Base-by-base conservation (phyloP, 2,888 invertebrate species). In the Diadegma fenestrale region DNA sequence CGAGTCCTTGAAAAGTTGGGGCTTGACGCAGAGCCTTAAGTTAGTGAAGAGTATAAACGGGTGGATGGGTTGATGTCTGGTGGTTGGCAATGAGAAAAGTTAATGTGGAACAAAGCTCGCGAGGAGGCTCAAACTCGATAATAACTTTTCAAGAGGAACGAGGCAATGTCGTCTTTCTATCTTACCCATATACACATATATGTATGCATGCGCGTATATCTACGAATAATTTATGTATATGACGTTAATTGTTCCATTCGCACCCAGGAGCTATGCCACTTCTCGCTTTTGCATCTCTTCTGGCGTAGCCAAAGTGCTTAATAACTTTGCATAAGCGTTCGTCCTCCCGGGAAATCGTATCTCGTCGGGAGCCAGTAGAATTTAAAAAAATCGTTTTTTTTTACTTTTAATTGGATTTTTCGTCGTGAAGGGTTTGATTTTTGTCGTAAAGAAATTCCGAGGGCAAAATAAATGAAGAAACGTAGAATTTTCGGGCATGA, bases 211-310 rank as follows among this genome's bases (percentile, higher is more conserved):
- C 17, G 54, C 12, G 33, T 37, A 51, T n/a, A 48, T 48, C 69
- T 17, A 17, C 22, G 41, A 72, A 72, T 51, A 54, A 77, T 76
- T 51, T 85, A 85, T 66, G 64, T 71, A 79, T 69, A 85, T 22
- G 71, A 77, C 12, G 75, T 82, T 82, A 85, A 85, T 85, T 82
- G 85, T 82, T 80, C 85, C 71, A 85, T 85, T 82, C 66, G 80
- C 82, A 72, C 80, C 79, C 64, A 61, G 72, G 19, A 75, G 82
- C 82, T 82, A 82, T 54, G 64, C 51, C 10, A 26, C 71, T 41
- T 64, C 37, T 45, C 61, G 48, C 45, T 73, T 43, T 71, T 54
- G 68, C 73, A 69, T 80, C 73, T 54, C 66, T 58, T 45, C 58
- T 80, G 5, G 45, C 19, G 22, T 48, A 30, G 14, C 69, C 63